A percentile compares a stretch with the other conserved stretches of the same genome.
phyloP scores from a whole-genome alignment of 2,113 vertebrate species.

The Jacana jacana region DNA sequence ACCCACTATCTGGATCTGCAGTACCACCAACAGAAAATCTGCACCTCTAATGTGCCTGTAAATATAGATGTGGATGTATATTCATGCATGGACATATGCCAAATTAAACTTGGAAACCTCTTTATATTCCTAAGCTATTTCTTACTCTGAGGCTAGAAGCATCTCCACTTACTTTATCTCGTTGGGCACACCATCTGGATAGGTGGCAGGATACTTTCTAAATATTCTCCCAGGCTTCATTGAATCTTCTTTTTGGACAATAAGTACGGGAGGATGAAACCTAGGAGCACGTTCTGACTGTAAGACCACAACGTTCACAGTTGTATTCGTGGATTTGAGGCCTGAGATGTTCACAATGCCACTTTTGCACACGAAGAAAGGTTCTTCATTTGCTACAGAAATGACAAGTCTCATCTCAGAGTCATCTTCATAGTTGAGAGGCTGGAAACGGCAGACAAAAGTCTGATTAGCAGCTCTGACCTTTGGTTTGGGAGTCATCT shows the following conservation, averaged over 20 bases:
- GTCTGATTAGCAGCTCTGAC: not conserved
- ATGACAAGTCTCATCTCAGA: constrained; percentile 34
- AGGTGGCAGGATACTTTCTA: constrained; percentile 44
- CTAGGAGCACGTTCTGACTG: constrained; percentile 72
- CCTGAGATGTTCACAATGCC: not conserved
- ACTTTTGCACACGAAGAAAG: constrained; percentile 52
- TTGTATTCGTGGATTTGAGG: not conserved
- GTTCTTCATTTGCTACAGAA: constrained; percentile 74
- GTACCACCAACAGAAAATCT: not conserved
- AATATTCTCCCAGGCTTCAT: constrained; percentile 63
- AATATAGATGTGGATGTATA: not conserved
- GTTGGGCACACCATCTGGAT: not conserved
- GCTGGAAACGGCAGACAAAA: constrained; percentile 60
- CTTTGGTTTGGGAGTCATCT: not conserved
- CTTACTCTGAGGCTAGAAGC: not conserved
- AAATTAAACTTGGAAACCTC: not conserved
- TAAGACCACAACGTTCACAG: constrained; percentile 51
- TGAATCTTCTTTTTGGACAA: constrained; percentile 58
- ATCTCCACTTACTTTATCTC: constrained; percentile 44
- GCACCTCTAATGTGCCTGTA: not conserved
- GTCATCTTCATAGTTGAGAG: constrained; percentile 62
- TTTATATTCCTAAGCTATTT: not conserved
- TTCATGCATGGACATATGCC: not conserved
- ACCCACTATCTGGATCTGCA: not conserved
- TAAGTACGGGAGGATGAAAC: constrained; percentile 50